phyloP scores from a whole-genome alignment of 2,888 invertebrate species.

The Biston betularia region DNA sequence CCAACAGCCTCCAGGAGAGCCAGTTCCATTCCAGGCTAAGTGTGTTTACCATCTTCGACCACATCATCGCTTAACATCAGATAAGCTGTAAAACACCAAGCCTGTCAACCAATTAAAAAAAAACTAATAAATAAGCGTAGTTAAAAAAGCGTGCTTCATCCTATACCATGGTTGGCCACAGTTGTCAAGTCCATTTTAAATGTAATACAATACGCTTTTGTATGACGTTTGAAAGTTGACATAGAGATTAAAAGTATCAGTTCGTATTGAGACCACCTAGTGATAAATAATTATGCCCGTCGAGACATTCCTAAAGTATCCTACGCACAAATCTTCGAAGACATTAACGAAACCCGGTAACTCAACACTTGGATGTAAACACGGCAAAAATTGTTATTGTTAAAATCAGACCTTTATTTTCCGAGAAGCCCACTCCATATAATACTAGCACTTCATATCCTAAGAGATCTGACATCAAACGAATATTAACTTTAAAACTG shows the following conservation, averaged over 20 bases:
- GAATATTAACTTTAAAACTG: constrained; percentile 40
- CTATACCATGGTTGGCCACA: too few species aligned
- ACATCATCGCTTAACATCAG: too few species aligned
- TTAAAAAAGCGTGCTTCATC: too few species aligned
- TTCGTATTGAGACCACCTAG: constrained; percentile 55
- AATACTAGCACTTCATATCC: constrained; percentile 50
- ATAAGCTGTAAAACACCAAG: too few species aligned
- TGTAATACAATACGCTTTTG: too few species aligned
- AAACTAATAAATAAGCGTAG: too few species aligned
- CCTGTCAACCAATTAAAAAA: too few species aligned
- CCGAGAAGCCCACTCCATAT: constrained; percentile 48
- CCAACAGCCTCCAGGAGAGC: too few species aligned
- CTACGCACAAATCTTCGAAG: constrained; percentile 80
- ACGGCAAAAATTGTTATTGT: constrained; percentile 75
- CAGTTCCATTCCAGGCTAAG: too few species aligned
- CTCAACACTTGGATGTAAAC: constrained; percentile 71
- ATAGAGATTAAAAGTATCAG: background rate
- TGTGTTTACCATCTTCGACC: too few species aligned
- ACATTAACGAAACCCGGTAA: constrained; percentile 63
- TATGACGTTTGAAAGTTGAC: too few species aligned
- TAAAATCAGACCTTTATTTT: constrained; percentile 46
- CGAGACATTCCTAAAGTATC: constrained; percentile 58
- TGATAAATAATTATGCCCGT: constrained; percentile 50
- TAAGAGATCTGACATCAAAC: constrained; percentile 13
- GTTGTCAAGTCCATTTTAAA: too few species aligned